Base-by-base conservation (phyloP, 2,888 invertebrate species). In the Rutpela maculata region DNA sequence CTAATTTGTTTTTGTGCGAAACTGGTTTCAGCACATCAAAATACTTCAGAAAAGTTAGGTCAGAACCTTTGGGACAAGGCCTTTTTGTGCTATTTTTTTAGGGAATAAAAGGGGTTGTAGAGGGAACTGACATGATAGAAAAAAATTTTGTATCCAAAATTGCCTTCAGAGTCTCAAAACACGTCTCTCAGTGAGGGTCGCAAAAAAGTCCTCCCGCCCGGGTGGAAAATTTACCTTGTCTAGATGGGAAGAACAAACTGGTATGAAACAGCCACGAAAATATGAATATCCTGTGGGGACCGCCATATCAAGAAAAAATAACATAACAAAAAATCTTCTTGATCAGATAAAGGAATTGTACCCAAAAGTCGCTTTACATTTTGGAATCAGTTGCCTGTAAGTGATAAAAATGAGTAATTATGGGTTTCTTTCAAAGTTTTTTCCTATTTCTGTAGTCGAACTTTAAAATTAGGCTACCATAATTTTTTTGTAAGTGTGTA, bases 161-260 rank as follows among this genome's bases (percentile, higher is more conserved):
- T n/a, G n/a, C n/a, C n/a, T n/a, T n/a, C n/a, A n/a, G n/a, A n/a
- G n/a, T n/a, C n/a, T n/a, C n/a, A n/a, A n/a, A n/a, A n/a, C n/a
- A n/a, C n/a, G n/a, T n/a, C n/a, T n/a, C n/a, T n/a, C n/a, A n/a
- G n/a, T n/a, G n/a, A n/a, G n/a, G n/a, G n/a, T n/a, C n/a, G n/a
- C n/a, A n/a, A n/a, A n/a, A n/a, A n/a, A n/a, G n/a, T n/a, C n/a
- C n/a, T n/a, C n/a, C n/a, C n/a, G n/a, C n/a, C n/a, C n/a, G n/a
- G n/a, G n/a, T n/a, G n/a, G n/a, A n/a, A n/a, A n/a, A n/a, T n/a
- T n/a, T n/a, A n/a, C n/a, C n/a, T n/a, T n/a, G n/a, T n/a, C n/a
- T n/a, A n/a, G n/a, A 55, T 55, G 55, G 55, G 11, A 55, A 55
- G 55, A 55, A 55, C 55, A 55, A 55, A 55, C 55, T 55, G 55